Evolutionary conservation across 2,888 invertebrate species (phyloP).

Genomic region (Synergus gifuensis): DNA sequence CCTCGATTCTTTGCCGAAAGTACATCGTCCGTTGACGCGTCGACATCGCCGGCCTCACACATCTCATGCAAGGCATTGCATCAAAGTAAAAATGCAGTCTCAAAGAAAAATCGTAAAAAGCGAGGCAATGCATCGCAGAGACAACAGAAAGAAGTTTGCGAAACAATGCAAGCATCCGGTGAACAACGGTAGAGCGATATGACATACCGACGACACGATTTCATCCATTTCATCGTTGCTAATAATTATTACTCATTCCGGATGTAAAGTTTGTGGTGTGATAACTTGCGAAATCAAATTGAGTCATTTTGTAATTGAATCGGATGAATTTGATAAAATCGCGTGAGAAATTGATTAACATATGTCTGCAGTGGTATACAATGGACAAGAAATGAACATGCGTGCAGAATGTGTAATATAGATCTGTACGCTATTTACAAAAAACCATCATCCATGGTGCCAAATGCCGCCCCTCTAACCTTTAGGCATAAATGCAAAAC

Average conservation of each 20-base stretch:
- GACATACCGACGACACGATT: conserved; percentile 50
- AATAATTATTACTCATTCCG: conserved; percentile 62
- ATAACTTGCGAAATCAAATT: conserved; percentile 28
- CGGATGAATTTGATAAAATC: not conserved
- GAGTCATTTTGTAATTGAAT: not conserved
- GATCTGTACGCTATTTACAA: not conserved
- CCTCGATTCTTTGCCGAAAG: conserved; percentile 65
- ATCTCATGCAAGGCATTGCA: conserved; percentile 43
- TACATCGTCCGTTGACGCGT: conserved; percentile 68
- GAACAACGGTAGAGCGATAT: conserved; percentile 55
- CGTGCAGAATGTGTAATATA: too few relatives aligned
- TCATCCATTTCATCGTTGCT: conserved; percentile 57
- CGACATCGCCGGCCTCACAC: conserved; percentile 62
- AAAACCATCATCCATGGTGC: not conserved
- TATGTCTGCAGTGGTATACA: not conserved
- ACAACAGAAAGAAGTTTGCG: conserved; percentile 47
- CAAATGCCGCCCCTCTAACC: not conserved
- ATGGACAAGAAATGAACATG: not conserved
- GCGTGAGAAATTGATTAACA: not conserved
- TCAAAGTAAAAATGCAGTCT: conserved; percentile 43
- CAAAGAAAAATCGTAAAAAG: conserved; percentile 34
- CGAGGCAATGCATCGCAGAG: conserved; percentile 46
- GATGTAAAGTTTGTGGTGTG: conserved; percentile 52
- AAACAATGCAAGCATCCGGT: conserved; percentile 58
- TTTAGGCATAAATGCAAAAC: not conserved